Percentiles rank a stretch among this genome's conserved stretches.
Evolutionary conservation across 2,113 vertebrate species (phyloP).

Genomic region (Hemiscyllium ocellatum): DNA sequence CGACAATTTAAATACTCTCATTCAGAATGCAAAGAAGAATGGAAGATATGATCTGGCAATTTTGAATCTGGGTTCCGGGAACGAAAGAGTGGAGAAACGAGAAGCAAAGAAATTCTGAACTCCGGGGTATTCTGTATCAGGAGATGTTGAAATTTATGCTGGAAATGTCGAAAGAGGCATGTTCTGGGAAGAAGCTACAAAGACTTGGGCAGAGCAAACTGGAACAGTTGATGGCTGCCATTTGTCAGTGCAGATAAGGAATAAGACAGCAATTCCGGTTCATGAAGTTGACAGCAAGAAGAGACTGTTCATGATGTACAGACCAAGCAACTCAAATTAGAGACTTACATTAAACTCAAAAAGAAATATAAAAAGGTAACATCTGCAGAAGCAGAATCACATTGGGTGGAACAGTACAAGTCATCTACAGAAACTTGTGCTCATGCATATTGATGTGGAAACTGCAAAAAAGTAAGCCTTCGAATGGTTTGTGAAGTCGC

Average conservation of each 20-base stretch:
- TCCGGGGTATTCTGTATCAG: slow-evolving; percentile 64
- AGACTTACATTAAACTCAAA: slow-evolving; percentile 81
- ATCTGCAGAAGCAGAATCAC: slow-evolving; percentile 83
- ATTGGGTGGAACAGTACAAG: slow-evolving; percentile 89
- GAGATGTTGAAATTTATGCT: slow-evolving; percentile 17
- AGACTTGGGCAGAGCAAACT: slow-evolving; percentile 86
- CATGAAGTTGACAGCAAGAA: slow-evolving; percentile 94
- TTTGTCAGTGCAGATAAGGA: slow-evolving; percentile 84
- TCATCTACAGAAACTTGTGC: slow-evolving; percentile 88
- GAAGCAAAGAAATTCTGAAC: slow-evolving; percentile 90
- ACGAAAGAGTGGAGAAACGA: slow-evolving; percentile 89
- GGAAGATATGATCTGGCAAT: slow-evolving; percentile 97
- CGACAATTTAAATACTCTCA: slow-evolving; percentile 83
- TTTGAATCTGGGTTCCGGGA: slow-evolving; percentile 89
- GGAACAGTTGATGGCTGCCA: slow-evolving; percentile 95
- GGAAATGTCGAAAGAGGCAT: slow-evolving; percentile 94
- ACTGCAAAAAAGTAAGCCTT: too few species aligned
- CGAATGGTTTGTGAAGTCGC: too few species aligned
- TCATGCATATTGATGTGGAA: slow-evolving; percentile 73
- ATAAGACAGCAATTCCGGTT: slow-evolving; percentile 86
- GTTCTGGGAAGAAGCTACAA: slow-evolving; percentile 96
- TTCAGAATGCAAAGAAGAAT: slow-evolving; percentile 93
- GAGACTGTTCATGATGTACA: slow-evolving; percentile 87
- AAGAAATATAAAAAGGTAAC: slow-evolving; percentile 97
- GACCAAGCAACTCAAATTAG: slow-evolving; percentile 91